A percentile compares a stretch with the other conserved stretches of the same genome.
phyloP scores from a whole-genome alignment of 2,888 invertebrate species.

The Beris morrisii region DNA sequence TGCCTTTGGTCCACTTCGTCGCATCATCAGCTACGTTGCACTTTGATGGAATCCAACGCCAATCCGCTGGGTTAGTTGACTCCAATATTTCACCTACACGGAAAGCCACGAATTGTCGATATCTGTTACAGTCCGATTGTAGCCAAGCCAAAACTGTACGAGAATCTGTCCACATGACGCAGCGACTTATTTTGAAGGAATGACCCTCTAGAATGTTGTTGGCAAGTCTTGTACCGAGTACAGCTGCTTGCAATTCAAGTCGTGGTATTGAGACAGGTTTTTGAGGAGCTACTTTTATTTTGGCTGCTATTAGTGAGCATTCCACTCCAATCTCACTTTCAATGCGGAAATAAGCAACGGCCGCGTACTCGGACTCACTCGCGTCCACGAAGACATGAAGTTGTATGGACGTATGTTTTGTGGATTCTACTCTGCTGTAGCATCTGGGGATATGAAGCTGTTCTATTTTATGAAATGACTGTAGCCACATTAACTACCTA shows the following conservation, averaged over 20 bases:
- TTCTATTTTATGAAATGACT: conserved; percentile 17
- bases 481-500: conserved; percentile 34
- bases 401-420: not conserved
- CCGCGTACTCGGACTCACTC: not conserved
- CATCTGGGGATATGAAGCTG: conserved; percentile 35
- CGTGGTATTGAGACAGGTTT: conserved; percentile 28
- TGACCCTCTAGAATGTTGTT: no score
- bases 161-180: no score
- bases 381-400: conserved; percentile 21
- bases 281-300: conserved; percentile 24
- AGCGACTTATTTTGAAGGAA: no score
- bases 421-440: conserved; percentile 11
- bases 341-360: conserved; percentile 14
- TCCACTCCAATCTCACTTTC: not conserved
- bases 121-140: no score
- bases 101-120: no score
- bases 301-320: conserved; percentile 8
- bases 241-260: conserved; percentile 22
- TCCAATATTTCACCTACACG: no score
- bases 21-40: no score
- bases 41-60: no score
- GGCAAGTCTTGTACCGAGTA: not conserved
- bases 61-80: no score
- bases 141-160: not conserved
- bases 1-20: no score